A percentile compares a stretch with the other conserved stretches of the same genome.
Conservation (phyloP, 2,113 vertebrate species). For the Tyrannus savana region DNA sequence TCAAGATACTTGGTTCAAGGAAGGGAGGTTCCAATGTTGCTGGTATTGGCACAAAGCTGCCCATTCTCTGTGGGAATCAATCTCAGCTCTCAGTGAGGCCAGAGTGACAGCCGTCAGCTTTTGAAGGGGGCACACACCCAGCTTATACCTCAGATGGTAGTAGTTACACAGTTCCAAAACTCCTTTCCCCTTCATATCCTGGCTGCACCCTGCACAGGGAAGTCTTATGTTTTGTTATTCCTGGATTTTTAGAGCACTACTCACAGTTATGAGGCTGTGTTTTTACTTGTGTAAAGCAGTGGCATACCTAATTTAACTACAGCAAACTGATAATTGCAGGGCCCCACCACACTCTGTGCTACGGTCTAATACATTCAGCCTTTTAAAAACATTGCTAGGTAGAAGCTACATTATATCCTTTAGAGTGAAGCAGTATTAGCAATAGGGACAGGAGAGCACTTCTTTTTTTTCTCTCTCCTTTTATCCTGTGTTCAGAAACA, state of each 20-base stretch:
- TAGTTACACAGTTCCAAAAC: neutral
- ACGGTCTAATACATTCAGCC: neutral
- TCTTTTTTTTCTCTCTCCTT: neutral
- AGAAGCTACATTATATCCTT: neutral
- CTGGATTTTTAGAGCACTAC: neutral
- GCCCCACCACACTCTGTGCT: neutral
- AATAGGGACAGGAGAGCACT: neutral
- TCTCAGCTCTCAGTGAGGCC: neutral
- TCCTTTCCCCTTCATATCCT: neutral
- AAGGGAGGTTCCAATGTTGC: neutral
- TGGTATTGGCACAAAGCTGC: neutral
- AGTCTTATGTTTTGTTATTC: neutral
- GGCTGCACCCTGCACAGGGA: neutral
- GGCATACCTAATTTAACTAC: neutral
- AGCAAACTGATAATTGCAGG: neutral
- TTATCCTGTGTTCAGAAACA: constrained; percentile 60
- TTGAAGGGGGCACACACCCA: neutral
- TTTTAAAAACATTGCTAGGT: neutral
- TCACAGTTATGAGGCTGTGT: neutral
- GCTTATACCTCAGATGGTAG: neutral
- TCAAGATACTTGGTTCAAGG: neutral
- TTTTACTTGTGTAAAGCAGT: neutral
- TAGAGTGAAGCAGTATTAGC: constrained; percentile 38
- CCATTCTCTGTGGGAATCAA: neutral
- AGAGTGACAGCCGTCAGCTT: neutral